Evolutionary conservation across 2,113 vertebrate genomes (phyloP), one percentile per base, ranked within the genome.

Genomic region (Podilymbus podiceps): DNA sequence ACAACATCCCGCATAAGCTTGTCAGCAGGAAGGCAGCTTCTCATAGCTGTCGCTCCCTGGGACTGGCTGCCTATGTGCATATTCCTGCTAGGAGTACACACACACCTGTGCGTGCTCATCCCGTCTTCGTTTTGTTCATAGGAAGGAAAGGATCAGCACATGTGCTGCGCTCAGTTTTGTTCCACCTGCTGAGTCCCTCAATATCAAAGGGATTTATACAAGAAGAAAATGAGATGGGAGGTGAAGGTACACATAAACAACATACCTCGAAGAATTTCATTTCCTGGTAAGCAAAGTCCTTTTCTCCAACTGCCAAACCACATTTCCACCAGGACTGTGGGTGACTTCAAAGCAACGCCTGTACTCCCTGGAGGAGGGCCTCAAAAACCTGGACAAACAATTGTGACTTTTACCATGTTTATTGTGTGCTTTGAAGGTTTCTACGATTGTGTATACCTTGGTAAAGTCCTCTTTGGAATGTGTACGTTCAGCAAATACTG

Each of bases 251-350:
- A 90, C 67, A 55, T 14, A 38, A 90, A 62, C 46, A 68, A 94
- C 0, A 5, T 24, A 85, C 58, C 55, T 91, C 5, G 3, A 91
- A 86, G 55, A 69, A 63, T 63, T 74, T 50, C 3, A 78, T 80
- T 90, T 92, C 73, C 86, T 86, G 68, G 83, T 95, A 90, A 92
- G 85, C 72, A 63, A 89, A 90, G 58, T 80, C 66, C 63, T 77
- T 76, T 79, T 67, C 71, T 88, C 66, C 6, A 33, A 47, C 90
- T 67, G 74, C 85, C 71, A 88, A 68, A 85, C 30, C 71, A 52
- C 40, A 33, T 33, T 68, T 91, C 72, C 90, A 83, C 33, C 1
- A 4, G 62, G 30, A 64, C 71, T 69, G 71, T 35, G 55, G 42
- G 53, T 76, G 66, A 90, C 62, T 83, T 88, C 55, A 93, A 82